These are phyloP conservation scores for Calameuta pallipes DNA, from an alignment of 2,888 invertebrate genomes.

Conservation along the genomic window DNA sequence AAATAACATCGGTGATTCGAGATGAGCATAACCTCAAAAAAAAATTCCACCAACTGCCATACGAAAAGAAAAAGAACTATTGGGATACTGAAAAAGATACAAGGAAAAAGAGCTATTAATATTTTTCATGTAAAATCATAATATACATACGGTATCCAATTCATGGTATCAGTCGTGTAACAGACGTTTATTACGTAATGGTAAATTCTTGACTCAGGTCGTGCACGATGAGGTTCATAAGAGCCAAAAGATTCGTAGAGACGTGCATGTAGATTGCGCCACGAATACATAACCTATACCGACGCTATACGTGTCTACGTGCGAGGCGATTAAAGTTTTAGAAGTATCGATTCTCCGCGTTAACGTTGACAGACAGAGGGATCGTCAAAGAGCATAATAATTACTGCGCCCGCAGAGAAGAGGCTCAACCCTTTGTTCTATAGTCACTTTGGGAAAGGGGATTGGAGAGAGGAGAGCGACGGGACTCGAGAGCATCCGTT, in stretches of 20 bases:
- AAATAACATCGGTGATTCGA: too few relatives aligned
- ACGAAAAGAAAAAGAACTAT: neutral
- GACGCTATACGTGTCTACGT: slow-evolving; percentile 29
- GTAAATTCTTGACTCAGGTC: too few relatives aligned
- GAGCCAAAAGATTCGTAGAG: slow-evolving; percentile 22
- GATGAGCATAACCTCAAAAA: too few relatives aligned
- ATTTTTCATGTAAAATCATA: too few relatives aligned
- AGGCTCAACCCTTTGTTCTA: slow-evolving; percentile 65
- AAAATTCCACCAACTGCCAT: neutral
- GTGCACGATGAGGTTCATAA: neutral
- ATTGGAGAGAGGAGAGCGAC: slow-evolving; percentile 21
- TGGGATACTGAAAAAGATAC: too few relatives aligned
- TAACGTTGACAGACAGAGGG: slow-evolving; percentile 60
- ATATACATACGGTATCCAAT: too few relatives aligned
- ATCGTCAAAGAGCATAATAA: slow-evolving; percentile 66
- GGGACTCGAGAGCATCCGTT: slow-evolving; percentile 51
- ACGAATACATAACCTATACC: neutral
- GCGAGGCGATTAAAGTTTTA: slow-evolving; percentile 58
- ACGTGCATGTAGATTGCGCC: slow-evolving; percentile 18
- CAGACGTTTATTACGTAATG: too few relatives aligned
- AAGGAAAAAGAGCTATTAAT: too few relatives aligned
- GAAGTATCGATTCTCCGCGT: slow-evolving; percentile 59
- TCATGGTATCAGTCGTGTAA: too few relatives aligned
- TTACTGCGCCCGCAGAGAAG: slow-evolving; percentile 64
- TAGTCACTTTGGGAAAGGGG: slow-evolving; percentile 63